These are phyloP conservation scores for Xerus rutilus DNA, from an alignment of 2,797 vertebrate species.

Conservation along the genomic window DNA sequence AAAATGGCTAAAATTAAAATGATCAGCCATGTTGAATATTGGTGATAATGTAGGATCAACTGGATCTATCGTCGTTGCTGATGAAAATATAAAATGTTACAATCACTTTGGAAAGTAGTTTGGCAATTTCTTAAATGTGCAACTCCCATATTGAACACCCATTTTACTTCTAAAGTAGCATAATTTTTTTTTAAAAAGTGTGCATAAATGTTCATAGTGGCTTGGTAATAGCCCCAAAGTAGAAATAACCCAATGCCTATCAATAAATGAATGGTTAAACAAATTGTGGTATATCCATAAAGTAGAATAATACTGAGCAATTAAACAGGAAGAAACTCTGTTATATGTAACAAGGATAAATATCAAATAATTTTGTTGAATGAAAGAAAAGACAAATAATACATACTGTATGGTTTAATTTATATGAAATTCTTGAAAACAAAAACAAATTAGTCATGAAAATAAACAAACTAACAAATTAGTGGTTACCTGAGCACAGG, in stretches of 20 bases:
- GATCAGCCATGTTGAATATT: background rate
- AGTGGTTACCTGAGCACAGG: background rate
- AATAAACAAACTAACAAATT: slow-evolving; percentile 4
- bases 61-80: background rate
- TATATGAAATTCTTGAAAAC: slow-evolving; percentile 26
- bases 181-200: background rate
- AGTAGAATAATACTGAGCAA: background rate
- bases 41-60: background rate
- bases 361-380: slow-evolving; percentile 16
- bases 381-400: background rate
- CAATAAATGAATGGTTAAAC: background rate
- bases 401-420: background rate
- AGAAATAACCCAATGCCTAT: background rate
- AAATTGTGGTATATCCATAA: background rate
- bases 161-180: background rate
- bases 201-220: background rate
- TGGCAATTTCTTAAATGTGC: slow-evolving; percentile 9
- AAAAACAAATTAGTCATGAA: background rate
- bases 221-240: background rate
- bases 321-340: slow-evolving; percentile 7
- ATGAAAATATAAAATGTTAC: background rate
- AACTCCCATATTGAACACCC: background rate
- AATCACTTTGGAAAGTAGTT: background rate
- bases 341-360: background rate
- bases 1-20: slow-evolving; percentile 22